A percentile compares a stretch with the other conserved stretches of the same genome.
phyloP scores from a whole-genome alignment of 2,797 vertebrate species.

The Gymnopithys bicolor region DNA sequence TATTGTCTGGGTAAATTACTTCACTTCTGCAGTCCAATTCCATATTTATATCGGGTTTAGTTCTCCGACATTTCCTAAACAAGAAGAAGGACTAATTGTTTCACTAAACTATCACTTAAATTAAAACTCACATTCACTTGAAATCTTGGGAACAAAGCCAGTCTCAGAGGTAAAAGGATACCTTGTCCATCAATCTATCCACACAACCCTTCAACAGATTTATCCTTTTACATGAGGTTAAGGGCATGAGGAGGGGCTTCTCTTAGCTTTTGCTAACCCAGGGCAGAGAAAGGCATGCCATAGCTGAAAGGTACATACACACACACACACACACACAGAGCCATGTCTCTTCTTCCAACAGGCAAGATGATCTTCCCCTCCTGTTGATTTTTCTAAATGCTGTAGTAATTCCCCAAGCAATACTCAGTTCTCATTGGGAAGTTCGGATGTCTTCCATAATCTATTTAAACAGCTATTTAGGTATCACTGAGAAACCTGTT shows the following conservation, averaged over 20 bases:
- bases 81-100: constrained; percentile 41
- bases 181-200: constrained; percentile 41
- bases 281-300: background rate
- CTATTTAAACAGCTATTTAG: constrained; percentile 75
- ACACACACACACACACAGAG: background rate
- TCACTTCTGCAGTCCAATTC: constrained; percentile 26
- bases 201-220: background rate
- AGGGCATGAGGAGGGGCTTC: background rate
- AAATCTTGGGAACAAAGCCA: constrained; percentile 51
- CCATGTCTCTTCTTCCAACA: background rate
- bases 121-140: constrained; percentile 59
- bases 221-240: background rate
- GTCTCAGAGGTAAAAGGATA: constrained; percentile 53
- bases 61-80: constrained; percentile 44
- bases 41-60: background rate
- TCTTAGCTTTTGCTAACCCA: constrained; percentile 13
- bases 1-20: background rate
- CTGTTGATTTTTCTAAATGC: constrained; percentile 50
- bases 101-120: constrained; percentile 59
- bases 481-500: constrained; percentile 60
- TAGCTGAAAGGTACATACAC: background rate
- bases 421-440: constrained; percentile 68
- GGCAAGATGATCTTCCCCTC: constrained; percentile 56
- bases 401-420: constrained; percentile 54
- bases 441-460: constrained; percentile 67